phyloP scores from a whole-genome alignment of 2,888 invertebrate genomes.

The Acronicta alni region DNA sequence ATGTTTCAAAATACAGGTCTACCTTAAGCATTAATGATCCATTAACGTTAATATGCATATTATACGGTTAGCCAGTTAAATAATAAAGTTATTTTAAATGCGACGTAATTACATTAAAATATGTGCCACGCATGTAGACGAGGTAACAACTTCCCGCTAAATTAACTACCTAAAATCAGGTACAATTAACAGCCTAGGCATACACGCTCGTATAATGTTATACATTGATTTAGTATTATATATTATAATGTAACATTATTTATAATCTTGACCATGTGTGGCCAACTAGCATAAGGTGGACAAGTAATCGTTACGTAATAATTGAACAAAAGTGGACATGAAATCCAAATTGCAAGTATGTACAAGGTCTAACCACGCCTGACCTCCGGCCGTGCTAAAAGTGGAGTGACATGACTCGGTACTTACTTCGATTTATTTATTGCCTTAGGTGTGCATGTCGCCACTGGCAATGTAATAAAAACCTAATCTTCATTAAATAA shows the following conservation, averaged over 20 bases:
- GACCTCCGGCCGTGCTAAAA: conserved; percentile 65
- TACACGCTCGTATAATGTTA: conserved; percentile 19
- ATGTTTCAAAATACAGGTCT: too few relatives aligned
- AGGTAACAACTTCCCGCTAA: conserved; percentile 1
- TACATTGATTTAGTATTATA: conserved; percentile 45
- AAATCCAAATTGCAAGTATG: conserved; percentile 68
- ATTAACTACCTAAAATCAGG: background rate
- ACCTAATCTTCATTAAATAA: too few relatives aligned
- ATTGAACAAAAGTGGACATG: conserved; percentile 71
- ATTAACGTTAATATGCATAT: too few relatives aligned
- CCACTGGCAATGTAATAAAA: background rate
- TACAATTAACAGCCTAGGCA: conserved; percentile 1
- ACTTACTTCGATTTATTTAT: conserved; percentile 59
- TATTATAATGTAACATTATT: conserved; percentile 48
- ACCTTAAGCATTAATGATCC: too few relatives aligned
- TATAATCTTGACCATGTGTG: conserved; percentile 61
- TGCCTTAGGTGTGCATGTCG: conserved; percentile 35
- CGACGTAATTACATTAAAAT: conserved; percentile 1
- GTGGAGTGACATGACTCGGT: conserved; percentile 60
- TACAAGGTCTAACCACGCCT: conserved; percentile 61
- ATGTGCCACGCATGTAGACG: background rate
- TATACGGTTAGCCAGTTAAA: background rate
- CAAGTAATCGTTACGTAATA: conserved; percentile 65
- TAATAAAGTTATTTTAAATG: too few relatives aligned
- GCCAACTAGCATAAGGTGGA: conserved; percentile 71